These are phyloP conservation scores for Lepidotrigona ventralis DNA, from an alignment of 1,140 invertebrate species.

Conservation along the genomic window DNA sequence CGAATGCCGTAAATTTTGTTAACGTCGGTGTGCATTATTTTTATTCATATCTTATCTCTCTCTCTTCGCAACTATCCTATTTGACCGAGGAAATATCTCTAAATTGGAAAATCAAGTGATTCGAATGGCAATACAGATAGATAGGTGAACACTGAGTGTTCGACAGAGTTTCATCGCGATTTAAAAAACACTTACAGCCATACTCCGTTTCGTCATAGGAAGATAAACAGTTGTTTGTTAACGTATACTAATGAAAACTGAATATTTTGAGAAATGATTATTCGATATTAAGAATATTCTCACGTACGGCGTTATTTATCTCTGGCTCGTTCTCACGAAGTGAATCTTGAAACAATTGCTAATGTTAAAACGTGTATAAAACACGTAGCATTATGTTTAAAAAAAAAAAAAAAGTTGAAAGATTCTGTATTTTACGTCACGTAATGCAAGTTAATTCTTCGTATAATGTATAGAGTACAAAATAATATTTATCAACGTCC, in stretches of 20 bases:
- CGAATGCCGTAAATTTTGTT: background rate
- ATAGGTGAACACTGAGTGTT: background rate
- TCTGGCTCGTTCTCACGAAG: background rate
- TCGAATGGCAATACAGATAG: background rate
- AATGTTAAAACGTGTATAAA: background rate
- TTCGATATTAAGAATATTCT: background rate
- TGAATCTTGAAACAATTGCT: background rate
- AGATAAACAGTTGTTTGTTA: background rate
- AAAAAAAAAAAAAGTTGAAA: background rate
- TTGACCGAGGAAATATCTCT: background rate
- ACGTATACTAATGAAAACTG: background rate
- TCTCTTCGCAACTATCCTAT: background rate
- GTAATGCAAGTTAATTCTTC: too few species aligned
- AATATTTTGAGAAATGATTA: background rate
- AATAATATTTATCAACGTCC: too few species aligned
- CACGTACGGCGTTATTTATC: background rate
- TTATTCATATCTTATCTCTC: background rate
- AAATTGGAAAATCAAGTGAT: background rate
- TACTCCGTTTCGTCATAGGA: background rate
- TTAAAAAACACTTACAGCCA: background rate
- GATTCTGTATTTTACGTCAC: too few species aligned
- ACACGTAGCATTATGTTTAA: background rate
- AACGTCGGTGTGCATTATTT: conserved; percentile 3
- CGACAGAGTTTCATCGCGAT: background rate
- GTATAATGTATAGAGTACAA: too few species aligned